A percentile compares a stretch with the other conserved stretches of the same genome.
phyloP scores from a whole-genome alignment of 2,113 vertebrate species.

The Gnathonemus longibarbis region DNA sequence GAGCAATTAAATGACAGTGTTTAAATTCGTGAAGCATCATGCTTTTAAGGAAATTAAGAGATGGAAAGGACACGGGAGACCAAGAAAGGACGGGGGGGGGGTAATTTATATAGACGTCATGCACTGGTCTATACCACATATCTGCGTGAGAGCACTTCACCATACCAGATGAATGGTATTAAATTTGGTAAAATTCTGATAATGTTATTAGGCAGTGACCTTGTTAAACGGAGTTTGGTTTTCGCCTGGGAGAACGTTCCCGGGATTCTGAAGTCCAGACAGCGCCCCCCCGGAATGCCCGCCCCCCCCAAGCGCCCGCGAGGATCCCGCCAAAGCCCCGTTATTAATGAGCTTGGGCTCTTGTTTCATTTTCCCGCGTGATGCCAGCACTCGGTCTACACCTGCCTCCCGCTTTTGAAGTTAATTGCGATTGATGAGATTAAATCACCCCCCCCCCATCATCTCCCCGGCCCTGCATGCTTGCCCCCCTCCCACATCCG shows the following conservation, averaged over 20 bases:
- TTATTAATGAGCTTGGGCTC: conserved; percentile 11
- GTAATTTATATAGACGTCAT: conserved; percentile 2
- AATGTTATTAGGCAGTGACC: conserved; percentile 31
- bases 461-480: neutral
- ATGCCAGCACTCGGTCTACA: conserved; percentile 18
- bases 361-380: conserved; percentile 15
- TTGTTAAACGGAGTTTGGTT: conserved; percentile 39
- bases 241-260: conserved; percentile 29
- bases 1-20: neutral
- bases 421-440: conserved; percentile 30
- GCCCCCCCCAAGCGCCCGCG: neutral
- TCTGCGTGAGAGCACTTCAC: conserved; percentile 23
- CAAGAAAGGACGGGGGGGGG: neutral
- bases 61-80: conserved; percentile 1
- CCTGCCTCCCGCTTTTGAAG: conserved; percentile 23
- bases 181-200: conserved; percentile 24
- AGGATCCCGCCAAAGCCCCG: neutral
- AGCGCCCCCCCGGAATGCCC: conserved; percentile 2
- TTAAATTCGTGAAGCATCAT: conserved; percentile 1
- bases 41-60: conserved; percentile 13
- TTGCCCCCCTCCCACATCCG: neutral
- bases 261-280: conserved; percentile 9
- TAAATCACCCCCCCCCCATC: conserved; percentile 20
- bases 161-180: conserved; percentile 18
- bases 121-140: conserved; percentile 3